Conservation (phyloP, 1,140 invertebrate genomes). For the Phenacoccus solenopsis region DNA sequence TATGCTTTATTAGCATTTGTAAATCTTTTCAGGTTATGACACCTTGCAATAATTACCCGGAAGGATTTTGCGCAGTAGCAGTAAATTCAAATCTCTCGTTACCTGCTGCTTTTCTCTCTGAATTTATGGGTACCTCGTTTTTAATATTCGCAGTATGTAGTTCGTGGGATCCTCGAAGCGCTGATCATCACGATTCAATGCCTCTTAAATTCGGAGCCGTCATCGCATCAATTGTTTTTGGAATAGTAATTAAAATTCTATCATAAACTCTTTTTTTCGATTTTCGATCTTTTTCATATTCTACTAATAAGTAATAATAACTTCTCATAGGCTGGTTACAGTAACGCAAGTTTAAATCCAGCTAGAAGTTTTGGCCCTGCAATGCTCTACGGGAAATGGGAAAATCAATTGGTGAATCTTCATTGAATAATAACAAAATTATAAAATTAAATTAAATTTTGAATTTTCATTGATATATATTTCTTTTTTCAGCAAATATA, state of each 20-base stretch:
- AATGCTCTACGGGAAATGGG: slow-evolving; percentile 52
- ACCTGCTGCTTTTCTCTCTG: slow-evolving; percentile 40
- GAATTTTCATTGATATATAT: not conserved
- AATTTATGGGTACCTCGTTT: slow-evolving; percentile 44
- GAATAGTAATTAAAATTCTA: slow-evolving; percentile 24
- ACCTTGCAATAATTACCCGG: slow-evolving; percentile 16
- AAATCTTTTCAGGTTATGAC: slow-evolving; percentile 12
- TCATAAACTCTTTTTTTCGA: no score
- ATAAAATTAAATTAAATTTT: no score
- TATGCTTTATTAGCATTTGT: slow-evolving; percentile 1
- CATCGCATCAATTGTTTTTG: slow-evolving; percentile 26
- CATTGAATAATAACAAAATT: no score
- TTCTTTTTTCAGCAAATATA: not conserved
- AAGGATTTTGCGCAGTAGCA: slow-evolving; percentile 42
- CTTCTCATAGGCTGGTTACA: slow-evolving; percentile 46
- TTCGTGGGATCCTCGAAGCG: slow-evolving; percentile 48
- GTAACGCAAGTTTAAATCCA: slow-evolving; percentile 68
- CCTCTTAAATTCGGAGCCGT: slow-evolving; percentile 28
- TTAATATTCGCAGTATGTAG: slow-evolving; percentile 48
- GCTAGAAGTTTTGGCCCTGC: slow-evolving; percentile 64
- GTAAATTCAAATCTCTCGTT: slow-evolving; percentile 33
- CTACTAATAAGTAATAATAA: no score
- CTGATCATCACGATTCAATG: slow-evolving; percentile 28
- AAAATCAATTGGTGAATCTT: slow-evolving; percentile 52
- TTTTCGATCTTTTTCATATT: no score